Evolutionary conservation across 2,888 invertebrate genomes (phyloP).

Genomic region (Antheraea yamamai): DNA sequence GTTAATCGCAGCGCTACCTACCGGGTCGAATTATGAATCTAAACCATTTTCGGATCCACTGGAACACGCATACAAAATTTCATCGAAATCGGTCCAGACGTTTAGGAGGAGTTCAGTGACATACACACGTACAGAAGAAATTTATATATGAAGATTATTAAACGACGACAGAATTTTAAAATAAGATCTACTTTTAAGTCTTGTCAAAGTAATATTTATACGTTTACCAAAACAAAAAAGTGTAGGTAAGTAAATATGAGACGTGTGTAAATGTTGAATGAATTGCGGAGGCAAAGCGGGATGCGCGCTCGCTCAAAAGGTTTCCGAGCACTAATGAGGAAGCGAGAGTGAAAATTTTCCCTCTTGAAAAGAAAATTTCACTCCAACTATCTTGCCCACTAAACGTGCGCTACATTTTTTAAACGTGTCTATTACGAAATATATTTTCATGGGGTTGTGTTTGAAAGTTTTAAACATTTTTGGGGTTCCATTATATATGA

Average conservation of each 20-base stretch:
- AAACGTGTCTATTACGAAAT: slow-evolving; percentile 36
- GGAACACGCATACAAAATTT: no score
- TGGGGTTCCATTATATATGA: slow-evolving; percentile 3
- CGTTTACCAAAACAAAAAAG: slow-evolving; percentile 22
- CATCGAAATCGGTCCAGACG: no score
- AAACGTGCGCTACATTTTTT: slow-evolving; percentile 55
- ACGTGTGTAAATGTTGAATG: slow-evolving; percentile 43
- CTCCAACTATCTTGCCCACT: slow-evolving; percentile 54
- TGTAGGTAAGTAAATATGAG: slow-evolving; percentile 41
- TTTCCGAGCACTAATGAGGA: slow-evolving; percentile 61
- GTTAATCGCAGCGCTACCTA: no score
- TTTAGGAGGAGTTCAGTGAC: no score
- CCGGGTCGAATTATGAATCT: no score
- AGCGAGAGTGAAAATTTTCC: slow-evolving; percentile 59
- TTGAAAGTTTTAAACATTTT: slow-evolving; percentile 24
- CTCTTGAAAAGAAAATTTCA: slow-evolving; percentile 62
- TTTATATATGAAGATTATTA: no score
- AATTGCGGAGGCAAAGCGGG: slow-evolving; percentile 53
- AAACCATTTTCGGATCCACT: no score
- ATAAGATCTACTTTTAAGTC: no score
- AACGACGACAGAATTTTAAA: no score
- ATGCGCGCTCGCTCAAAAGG: slow-evolving; percentile 60
- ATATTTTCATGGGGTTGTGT: slow-evolving; percentile 22
- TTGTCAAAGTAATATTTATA: slow-evolving; percentile 11
- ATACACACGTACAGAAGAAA: no score